Conservation (phyloP, 2,113 vertebrate genomes). For the Nannobrachium achirus region DNA sequence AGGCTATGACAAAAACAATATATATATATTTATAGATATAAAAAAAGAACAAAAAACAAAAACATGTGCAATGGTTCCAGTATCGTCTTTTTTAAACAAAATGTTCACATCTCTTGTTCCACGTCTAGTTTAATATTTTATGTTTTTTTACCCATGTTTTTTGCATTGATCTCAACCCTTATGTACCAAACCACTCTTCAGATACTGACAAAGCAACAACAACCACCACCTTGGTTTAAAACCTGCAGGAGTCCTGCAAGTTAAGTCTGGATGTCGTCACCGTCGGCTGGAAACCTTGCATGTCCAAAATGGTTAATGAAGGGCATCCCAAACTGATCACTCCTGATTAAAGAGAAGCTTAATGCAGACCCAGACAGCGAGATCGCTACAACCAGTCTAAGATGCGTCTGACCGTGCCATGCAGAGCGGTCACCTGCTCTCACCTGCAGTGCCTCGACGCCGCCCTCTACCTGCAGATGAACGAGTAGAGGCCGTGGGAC, state of each 20-base stretch:
- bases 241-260: neutral
- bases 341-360: no score
- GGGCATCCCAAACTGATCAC: no score
- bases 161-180: conserved; percentile 36
- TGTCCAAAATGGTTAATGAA: no score
- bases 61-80: conserved; percentile 76
- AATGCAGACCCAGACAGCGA: no score
- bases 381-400: no score
- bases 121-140: conserved; percentile 37
- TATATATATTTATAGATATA: conserved; percentile 64
- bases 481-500: conserved; percentile 98
- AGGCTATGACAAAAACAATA: conserved; percentile 74
- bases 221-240: neutral
- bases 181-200: conserved; percentile 15
- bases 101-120: conserved; percentile 70
- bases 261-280: neutral
- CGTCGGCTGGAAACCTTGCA: neutral
- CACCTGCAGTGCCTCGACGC: conserved; percentile 98
- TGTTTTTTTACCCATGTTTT: conserved; percentile 15
- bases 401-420: conserved; percentile 95
- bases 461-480: conserved; percentile 98
- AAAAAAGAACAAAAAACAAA: conserved; percentile 43
- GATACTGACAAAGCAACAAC: neutral
- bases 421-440: conserved; percentile 94
- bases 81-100: conserved; percentile 70